Evolutionary conservation across 1,140 invertebrate species (phyloP).

Genomic region (Zophobas atratus): DNA sequence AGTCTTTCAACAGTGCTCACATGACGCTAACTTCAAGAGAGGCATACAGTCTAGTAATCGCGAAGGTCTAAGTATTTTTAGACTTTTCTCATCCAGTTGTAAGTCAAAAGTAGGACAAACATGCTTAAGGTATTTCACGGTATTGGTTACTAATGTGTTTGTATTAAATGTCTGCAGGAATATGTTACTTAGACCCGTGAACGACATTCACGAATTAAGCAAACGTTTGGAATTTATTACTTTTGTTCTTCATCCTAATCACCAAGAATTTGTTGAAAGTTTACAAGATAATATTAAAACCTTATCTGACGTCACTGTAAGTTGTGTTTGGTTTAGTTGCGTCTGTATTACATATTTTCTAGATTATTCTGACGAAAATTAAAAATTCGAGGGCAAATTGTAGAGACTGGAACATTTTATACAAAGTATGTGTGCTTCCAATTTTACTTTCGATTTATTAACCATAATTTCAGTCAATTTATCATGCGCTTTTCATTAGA

Average conservation of each 20-base stretch:
- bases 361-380: constrained; percentile 74
- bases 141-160: not conserved
- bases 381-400: constrained; percentile 74
- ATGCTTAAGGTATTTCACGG: constrained; percentile 69
- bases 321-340: constrained; percentile 49
- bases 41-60: constrained; percentile 72
- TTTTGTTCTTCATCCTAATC: constrained; percentile 73
- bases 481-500: constrained; percentile 61
- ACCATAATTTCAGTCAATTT: constrained; percentile 61
- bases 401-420: constrained; percentile 78
- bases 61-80: constrained; percentile 82
- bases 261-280: constrained; percentile 73
- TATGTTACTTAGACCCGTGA: constrained; percentile 76
- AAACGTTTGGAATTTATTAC: constrained; percentile 75
- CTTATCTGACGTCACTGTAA: constrained; percentile 73
- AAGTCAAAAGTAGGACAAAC: constrained; percentile 74
- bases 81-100: constrained; percentile 79
- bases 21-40: constrained; percentile 83
- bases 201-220: constrained; percentile 71
- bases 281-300: constrained; percentile 74
- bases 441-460: constrained; percentile 33
- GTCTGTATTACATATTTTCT: constrained; percentile 57
- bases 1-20: constrained; percentile 81
- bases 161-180: constrained; percentile 63
- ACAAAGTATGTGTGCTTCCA: constrained; percentile 69